phyloP scores from a whole-genome alignment of 2,797 vertebrate species.

The Taenioides sp. region DNA sequence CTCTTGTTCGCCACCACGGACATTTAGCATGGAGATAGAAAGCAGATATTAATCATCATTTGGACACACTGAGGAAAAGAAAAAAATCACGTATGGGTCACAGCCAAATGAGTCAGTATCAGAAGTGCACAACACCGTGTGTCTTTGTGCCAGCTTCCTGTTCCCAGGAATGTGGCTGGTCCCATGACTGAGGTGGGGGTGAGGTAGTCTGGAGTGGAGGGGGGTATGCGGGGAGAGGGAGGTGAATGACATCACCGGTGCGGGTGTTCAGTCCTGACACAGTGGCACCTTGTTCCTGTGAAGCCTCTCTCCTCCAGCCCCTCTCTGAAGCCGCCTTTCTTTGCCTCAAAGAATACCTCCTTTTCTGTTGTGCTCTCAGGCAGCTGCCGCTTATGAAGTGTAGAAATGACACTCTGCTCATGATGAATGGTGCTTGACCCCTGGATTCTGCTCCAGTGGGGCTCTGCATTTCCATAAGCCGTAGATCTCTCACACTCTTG shows the following conservation, averaged over 20 bases:
- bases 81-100: slow-evolving; percentile 86
- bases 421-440: slow-evolving; percentile 99
- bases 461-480: slow-evolving; percentile 88
- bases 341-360: slow-evolving; percentile 93
- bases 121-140: slow-evolving; percentile 84
- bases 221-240: slow-evolving; percentile 64
- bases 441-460: slow-evolving; percentile 79
- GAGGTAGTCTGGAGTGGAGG: slow-evolving; percentile 82
- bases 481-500: slow-evolving; percentile 66
- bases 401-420: slow-evolving; percentile 94
- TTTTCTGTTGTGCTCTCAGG: slow-evolving; percentile 69
- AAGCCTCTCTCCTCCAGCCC: slow-evolving; percentile 58
- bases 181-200: slow-evolving; percentile 89
- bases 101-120: slow-evolving; percentile 87
- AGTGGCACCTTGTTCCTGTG: slow-evolving; percentile 94
- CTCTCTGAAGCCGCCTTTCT: slow-evolving; percentile 78
- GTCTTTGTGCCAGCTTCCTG: slow-evolving; percentile 85
- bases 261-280: slow-evolving; percentile 90
- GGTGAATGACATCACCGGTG: slow-evolving; percentile 90
- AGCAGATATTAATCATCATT: slow-evolving; percentile 97
- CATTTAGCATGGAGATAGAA: slow-evolving; percentile 86
- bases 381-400: slow-evolving; percentile 79
- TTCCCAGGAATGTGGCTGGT: slow-evolving; percentile 89
- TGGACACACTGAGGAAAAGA: slow-evolving; percentile 80
- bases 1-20: slow-evolving; percentile 88